Percentiles rank a stretch among this genome's conserved stretches.
Evolutionary conservation across 2,113 vertebrate genomes (phyloP).

Genomic region (Dicrurus megarhynchus): DNA sequence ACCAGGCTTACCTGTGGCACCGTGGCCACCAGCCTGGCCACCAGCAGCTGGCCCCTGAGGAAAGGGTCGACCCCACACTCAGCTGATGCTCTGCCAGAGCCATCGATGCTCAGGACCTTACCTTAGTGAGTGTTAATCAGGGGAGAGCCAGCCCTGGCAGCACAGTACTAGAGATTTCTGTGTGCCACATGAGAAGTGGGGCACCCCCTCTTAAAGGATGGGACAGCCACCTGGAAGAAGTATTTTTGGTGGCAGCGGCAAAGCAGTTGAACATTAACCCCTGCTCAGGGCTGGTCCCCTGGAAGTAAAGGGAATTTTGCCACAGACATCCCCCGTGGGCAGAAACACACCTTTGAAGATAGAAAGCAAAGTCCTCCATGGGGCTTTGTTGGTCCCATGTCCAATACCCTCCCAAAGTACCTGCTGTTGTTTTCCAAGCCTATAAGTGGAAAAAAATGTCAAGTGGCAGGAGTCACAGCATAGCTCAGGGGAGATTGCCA

Average conservation of each 20-base stretch:
- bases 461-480: neutral
- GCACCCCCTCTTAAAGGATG: fast-evolving
- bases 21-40: neutral
- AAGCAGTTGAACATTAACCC: neutral
- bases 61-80: neutral
- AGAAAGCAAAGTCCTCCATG: neutral
- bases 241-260: neutral
- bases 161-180: neutral
- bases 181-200: neutral
- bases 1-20: neutral
- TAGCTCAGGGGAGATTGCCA: neutral
- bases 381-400: neutral
- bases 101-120: neutral
- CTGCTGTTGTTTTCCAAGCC: neutral
- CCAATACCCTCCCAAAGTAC: neutral
- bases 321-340: neutral
- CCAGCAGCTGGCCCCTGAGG: neutral
- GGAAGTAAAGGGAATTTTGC: neutral
- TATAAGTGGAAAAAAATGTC: neutral
- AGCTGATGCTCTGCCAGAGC: neutral
- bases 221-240: neutral
- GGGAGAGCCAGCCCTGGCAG: neutral
- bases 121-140: neutral
- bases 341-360: neutral
- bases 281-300: neutral